These are phyloP conservation scores for Ictalurus punctatus DNA, from an alignment of 2,113 vertebrate species.

Conservation along the genomic window DNA sequence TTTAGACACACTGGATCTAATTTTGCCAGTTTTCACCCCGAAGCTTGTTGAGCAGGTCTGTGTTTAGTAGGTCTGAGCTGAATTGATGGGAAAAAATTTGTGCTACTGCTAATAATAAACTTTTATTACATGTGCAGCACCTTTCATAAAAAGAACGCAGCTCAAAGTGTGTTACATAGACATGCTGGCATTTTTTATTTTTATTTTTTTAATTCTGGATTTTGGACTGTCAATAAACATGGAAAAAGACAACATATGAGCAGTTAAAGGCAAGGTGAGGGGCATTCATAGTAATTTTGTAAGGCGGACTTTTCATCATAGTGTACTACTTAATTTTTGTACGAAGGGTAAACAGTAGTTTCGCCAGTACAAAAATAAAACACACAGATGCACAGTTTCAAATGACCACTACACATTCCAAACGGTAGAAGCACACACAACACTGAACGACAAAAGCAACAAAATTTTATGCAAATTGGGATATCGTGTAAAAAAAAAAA, in stretches of 20 bases:
- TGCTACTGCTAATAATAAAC: not conserved
- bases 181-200: not conserved
- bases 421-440: not conserved
- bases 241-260: not conserved
- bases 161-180: not conserved
- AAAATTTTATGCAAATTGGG: not conserved
- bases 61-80: not conserved
- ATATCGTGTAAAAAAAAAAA: too few relatives aligned
- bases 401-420: not conserved
- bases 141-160: not conserved
- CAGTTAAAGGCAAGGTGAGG: not conserved
- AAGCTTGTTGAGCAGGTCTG: not conserved
- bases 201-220: not conserved
- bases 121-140: not conserved
- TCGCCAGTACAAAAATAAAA: not conserved
- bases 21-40: not conserved
- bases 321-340: not conserved
- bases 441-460: not conserved
- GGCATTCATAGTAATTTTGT: not conserved
- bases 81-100: not conserved
- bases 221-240: not conserved
- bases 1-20: conserved; percentile 23
- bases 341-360: not conserved
- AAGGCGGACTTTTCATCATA: too few relatives aligned
- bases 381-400: not conserved